Percentiles rank a stretch among this genome's conserved stretches.
Evolutionary conservation across 2,888 invertebrate genomes (phyloP).

Genomic region (Autographa gamma): DNA sequence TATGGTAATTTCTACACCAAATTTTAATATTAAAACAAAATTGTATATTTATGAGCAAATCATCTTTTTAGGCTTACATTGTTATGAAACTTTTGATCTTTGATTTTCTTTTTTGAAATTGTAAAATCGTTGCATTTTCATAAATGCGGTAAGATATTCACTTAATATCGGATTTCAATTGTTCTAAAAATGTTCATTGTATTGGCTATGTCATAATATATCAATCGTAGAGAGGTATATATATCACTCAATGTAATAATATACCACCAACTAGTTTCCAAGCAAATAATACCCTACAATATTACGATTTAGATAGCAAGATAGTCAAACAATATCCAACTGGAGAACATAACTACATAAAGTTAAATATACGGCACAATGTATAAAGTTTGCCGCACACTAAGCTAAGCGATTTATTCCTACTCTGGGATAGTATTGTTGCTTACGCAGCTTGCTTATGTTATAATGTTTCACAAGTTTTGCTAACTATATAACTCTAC

Average conservation of each 20-base stretch:
- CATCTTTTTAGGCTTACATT: not conserved
- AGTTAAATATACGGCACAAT: slow-evolving; percentile 33
- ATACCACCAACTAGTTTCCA: not conserved
- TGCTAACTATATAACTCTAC: not conserved
- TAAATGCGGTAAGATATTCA: too few species aligned
- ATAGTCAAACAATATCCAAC: slow-evolving; percentile 14
- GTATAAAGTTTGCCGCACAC: slow-evolving; percentile 45
- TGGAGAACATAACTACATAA: slow-evolving; percentile 20
- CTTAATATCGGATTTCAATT: too few species aligned
- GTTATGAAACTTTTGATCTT: not conserved
- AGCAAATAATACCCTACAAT: not conserved
- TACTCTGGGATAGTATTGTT: slow-evolving; percentile 17
- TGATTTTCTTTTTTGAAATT: not conserved
- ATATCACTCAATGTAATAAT: not conserved
- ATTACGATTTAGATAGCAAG: slow-evolving; percentile 4
- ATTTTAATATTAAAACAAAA: not conserved
- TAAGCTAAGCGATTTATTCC: slow-evolving; percentile 55
- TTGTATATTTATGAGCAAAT: not conserved
- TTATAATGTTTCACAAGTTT: slow-evolving; percentile 20
- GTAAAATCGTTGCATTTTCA: too few species aligned
- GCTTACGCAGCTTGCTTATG: slow-evolving; percentile 15
- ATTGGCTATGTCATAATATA: too few species aligned
- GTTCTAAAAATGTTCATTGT: too few species aligned
- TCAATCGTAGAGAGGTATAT: too few species aligned
- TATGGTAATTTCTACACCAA: not conserved